phyloP scores from a whole-genome alignment of 2,113 vertebrate genomes.

The Nyctibius bracteatus region DNA sequence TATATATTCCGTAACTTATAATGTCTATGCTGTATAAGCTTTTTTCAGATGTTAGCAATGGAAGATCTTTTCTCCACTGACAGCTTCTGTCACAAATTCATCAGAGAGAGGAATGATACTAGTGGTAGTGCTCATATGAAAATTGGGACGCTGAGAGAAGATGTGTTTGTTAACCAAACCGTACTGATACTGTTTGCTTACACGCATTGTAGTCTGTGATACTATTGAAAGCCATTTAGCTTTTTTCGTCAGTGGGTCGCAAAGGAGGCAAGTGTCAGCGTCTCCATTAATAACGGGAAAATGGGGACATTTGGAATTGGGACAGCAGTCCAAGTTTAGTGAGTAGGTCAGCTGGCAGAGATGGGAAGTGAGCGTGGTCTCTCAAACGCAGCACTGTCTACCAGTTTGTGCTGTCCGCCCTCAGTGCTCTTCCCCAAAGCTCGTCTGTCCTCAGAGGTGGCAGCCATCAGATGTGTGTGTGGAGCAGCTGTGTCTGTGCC shows the following conservation, averaged over 20 bases:
- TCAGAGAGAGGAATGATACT: neutral
- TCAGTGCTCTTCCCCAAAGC: neutral
- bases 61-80: neutral
- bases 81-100: neutral
- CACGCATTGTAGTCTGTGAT: neutral
- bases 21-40: neutral
- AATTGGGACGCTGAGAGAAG: neutral
- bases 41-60: neutral
- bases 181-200: neutral
- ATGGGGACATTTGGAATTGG: neutral
- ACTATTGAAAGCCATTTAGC: neutral
- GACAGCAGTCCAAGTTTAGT: neutral
- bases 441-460: neutral
- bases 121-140: neutral
- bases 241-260: rapidly evolving
- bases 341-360: neutral
- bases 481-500: neutral
- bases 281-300: neutral
- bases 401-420: neutral
- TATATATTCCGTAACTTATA: neutral
- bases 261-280: neutral
- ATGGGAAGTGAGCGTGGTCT: neutral
- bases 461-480: neutral
- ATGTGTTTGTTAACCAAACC: neutral
- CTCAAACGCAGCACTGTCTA: neutral